These are phyloP conservation scores for Muscicapa comitata DNA, from an alignment of 2,797 vertebrate genomes.

Conservation along the genomic window DNA sequence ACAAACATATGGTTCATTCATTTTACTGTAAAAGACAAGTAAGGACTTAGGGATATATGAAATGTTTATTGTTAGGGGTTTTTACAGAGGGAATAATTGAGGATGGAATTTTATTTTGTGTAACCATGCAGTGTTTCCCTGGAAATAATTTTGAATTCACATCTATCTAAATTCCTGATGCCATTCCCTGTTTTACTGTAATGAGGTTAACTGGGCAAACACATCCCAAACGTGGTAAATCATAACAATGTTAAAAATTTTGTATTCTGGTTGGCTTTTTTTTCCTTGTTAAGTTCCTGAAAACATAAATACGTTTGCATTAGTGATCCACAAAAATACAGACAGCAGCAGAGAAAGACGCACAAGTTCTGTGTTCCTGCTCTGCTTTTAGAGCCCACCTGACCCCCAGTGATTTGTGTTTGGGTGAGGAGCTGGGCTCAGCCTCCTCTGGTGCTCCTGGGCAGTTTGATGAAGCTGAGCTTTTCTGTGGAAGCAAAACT, in stretches of 20 bases:
- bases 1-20: not conserved
- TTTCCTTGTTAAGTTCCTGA: not conserved
- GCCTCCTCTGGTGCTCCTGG: not conserved
- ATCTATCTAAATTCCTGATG: not conserved
- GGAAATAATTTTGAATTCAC: not conserved
- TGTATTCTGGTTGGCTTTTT: accelerated
- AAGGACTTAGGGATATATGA: not conserved
- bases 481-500: not conserved
- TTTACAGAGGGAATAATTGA: not conserved
- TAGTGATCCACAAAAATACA: not conserved
- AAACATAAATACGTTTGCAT: accelerated
- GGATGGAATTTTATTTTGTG: not conserved
- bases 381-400: not conserved
- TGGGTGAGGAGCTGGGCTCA: not conserved
- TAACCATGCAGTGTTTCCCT: not conserved
- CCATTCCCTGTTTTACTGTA: not conserved
- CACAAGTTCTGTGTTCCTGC: accelerated
- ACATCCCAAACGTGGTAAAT: not conserved
- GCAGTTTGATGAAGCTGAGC: not conserved
- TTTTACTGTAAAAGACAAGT: not conserved
- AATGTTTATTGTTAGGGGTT: not conserved
- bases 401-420: not conserved
- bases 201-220: not conserved
- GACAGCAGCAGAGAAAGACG: not conserved
- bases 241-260: not conserved